Evolutionary conservation across 2,888 invertebrate genomes (phyloP).

Genomic region (Amblyjoppa proteus): DNA sequence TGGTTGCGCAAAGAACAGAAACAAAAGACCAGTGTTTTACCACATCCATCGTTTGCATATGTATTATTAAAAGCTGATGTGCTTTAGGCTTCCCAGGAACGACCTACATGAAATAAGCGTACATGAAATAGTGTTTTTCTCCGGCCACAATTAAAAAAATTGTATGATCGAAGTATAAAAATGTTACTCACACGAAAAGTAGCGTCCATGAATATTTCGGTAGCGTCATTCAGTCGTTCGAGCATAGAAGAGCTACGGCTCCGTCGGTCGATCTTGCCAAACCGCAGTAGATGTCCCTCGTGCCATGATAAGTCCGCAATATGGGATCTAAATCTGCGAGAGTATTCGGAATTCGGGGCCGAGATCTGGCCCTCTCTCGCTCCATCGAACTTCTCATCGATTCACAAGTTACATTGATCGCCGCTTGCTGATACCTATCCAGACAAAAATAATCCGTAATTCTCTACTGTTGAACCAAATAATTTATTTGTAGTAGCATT

Average conservation of each 20-base stretch:
- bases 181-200: constrained; percentile 4
- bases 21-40: background rate
- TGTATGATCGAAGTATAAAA: background rate
- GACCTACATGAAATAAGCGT: background rate
- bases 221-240: background rate
- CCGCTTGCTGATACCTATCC: constrained; percentile 1
- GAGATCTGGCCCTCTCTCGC: background rate
- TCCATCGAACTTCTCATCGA: constrained; percentile 6
- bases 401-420: background rate
- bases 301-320: background rate
- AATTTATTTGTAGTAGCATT: background rate
- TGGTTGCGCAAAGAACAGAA: background rate
- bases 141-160: background rate
- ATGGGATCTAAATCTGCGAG: background rate
- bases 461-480: background rate
- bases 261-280: constrained; percentile 3
- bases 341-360: background rate
- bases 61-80: constrained; percentile 1
- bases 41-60: background rate
- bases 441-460: background rate
- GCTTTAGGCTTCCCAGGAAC: constrained; percentile 7
- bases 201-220: background rate
- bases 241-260: background rate
- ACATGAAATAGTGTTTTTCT: background rate
- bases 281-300: background rate